phyloP scores from a whole-genome alignment of 92 coral and sea anemone genomes.

The Phenganax stokvisi region DNA sequence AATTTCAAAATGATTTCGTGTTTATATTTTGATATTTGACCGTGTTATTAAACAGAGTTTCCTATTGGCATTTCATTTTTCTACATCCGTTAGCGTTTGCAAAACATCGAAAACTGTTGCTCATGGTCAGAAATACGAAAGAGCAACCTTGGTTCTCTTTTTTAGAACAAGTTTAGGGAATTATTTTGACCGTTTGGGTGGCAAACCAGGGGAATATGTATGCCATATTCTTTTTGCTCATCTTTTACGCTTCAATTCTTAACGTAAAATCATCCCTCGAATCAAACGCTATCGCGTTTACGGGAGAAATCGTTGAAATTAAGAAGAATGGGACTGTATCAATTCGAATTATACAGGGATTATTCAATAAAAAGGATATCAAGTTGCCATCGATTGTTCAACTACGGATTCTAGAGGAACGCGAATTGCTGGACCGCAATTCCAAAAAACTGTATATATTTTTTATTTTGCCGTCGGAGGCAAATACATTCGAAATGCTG shows the following conservation, averaged over 20 bases:
- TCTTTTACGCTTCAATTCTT: neutral
- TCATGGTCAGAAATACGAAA: neutral
- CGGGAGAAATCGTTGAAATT: constrained; percentile 1
- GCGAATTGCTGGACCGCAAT: neutral
- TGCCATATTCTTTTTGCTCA: neutral
- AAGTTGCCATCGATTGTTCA: constrained; percentile 8
- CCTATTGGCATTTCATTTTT: neutral
- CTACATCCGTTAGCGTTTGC: neutral
- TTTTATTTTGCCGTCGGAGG: constrained; percentile 7
- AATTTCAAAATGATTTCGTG: neutral
- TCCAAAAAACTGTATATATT: constrained; percentile 9
- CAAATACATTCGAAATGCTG: neutral
- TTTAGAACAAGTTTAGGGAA: neutral
- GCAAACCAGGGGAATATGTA: neutral
- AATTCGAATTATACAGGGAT: neutral
- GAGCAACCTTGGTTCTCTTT: neutral
- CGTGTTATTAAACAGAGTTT: constrained; percentile 1
- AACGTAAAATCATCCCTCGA: neutral
- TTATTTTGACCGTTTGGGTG: no score
- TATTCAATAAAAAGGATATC: neutral
- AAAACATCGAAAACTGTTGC: neutral
- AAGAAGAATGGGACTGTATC: neutral
- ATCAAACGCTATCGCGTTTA: constrained; percentile 18
- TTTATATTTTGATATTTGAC: constrained; percentile 22
- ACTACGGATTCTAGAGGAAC: neutral